Conservation (phyloP, 23 tunicate genomes). For the Ciona savignyi region DNA sequence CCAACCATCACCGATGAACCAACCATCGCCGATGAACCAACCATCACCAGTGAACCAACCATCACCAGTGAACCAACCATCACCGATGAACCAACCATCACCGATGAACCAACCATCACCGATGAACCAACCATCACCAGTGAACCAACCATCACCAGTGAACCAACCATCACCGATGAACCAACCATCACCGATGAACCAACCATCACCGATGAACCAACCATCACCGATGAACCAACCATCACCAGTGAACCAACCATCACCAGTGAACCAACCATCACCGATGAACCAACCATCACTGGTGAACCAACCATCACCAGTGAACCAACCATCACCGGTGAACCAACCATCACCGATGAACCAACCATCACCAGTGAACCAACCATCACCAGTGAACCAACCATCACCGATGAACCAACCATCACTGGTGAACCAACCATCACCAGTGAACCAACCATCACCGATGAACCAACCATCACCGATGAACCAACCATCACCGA, state of each 20-base stretch:
- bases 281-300: neutral
- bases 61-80: neutral
- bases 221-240: neutral
- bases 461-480: neutral
- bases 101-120: neutral
- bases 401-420: neutral
- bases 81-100: neutral
- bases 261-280: neutral
- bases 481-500: neutral
- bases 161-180: neutral
- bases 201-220: neutral
- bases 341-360: neutral
- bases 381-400: neutral
- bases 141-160: neutral
- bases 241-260: neutral
- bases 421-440: neutral
- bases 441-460: neutral
- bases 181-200: neutral
- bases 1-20: neutral
- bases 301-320: neutral
- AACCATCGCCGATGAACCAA: neutral
- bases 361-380: neutral
- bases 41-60: neutral
- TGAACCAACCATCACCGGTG: neutral
- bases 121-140: neutral